phyloP scores from a whole-genome alignment of 2,113 vertebrate species.

The Actenoides lindsayi region DNA sequence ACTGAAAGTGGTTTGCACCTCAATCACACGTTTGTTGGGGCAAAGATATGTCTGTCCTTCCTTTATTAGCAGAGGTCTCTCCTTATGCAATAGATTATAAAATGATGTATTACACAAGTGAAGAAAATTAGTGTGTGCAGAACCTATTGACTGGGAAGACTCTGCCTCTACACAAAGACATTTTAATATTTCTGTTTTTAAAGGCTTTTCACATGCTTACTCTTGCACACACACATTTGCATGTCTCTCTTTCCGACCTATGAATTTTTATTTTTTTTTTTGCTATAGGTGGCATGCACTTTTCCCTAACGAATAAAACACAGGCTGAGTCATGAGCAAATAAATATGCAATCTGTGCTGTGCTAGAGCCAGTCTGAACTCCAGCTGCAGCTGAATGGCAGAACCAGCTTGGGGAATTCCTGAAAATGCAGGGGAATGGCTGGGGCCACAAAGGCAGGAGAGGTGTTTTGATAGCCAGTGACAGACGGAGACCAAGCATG shows the following conservation, averaged over 20 bases:
- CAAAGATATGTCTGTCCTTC: neutral
- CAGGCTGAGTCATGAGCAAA: neutral
- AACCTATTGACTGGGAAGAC: neutral
- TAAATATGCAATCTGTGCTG: neutral
- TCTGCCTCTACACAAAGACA: neutral
- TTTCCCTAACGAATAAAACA: slow-evolving; percentile 1
- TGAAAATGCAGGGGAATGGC: neutral
- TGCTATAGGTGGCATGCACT: neutral
- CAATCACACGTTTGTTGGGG: neutral
- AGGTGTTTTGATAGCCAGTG: neutral
- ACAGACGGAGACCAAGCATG: neutral
- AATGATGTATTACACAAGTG: neutral
- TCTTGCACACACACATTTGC: neutral
- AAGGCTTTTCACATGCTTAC: neutral
- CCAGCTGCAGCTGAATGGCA: neutral
- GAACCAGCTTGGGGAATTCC: neutral
- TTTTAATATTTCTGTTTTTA: neutral
- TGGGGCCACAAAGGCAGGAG: neutral
- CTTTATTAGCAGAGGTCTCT: neutral
- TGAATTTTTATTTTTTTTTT: neutral
- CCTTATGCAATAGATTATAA: neutral
- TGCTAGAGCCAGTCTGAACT: neutral
- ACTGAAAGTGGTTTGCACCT: neutral
- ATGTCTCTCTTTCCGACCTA: neutral
- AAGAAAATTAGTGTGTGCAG: neutral